Percentiles rank a stretch among this genome's conserved stretches.
Evolutionary conservation across 92 coral and sea anemone species (phyloP).

Genomic region (Phenganax stokvisi): DNA sequence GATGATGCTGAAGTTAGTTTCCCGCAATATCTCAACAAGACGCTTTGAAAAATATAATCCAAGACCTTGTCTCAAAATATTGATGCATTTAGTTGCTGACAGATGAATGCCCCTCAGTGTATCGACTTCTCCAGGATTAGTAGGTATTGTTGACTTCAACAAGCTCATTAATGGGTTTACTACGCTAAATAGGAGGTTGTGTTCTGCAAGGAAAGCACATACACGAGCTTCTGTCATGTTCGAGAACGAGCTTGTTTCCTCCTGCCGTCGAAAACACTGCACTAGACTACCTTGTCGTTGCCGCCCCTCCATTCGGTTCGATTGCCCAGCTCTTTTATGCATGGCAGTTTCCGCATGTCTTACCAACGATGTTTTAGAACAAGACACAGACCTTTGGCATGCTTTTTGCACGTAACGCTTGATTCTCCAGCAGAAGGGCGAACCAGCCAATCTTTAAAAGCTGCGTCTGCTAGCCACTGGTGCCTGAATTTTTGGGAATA

Average conservation of each 20-base stretch:
- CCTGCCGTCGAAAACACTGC: background rate
- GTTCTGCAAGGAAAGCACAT: background rate
- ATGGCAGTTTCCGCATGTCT: background rate
- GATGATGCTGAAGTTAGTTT: too few species aligned
- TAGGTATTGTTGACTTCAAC: background rate
- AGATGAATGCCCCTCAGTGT: background rate
- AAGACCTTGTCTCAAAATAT: background rate
- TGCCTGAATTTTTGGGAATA: background rate
- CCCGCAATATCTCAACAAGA: background rate
- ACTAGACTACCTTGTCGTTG: background rate
- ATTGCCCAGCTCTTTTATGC: background rate
- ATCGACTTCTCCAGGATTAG: background rate
- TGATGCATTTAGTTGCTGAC: background rate
- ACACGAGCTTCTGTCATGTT: background rate
- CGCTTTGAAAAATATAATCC: background rate
- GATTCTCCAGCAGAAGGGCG: constrained; percentile 2
- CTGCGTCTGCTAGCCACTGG: constrained; percentile 1
- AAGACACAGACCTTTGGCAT: background rate
- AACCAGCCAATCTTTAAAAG: background rate
- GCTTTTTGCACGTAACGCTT: background rate
- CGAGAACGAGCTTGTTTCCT: background rate
- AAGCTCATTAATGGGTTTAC: background rate
- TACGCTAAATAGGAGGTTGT: background rate
- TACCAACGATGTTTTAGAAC: background rate
- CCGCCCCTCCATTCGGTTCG: too few species aligned